Percentiles rank a stretch among this genome's conserved stretches.
Evolutionary conservation across 2,113 vertebrate species (phyloP).

Genomic region (Muntiacus reevesi): DNA sequence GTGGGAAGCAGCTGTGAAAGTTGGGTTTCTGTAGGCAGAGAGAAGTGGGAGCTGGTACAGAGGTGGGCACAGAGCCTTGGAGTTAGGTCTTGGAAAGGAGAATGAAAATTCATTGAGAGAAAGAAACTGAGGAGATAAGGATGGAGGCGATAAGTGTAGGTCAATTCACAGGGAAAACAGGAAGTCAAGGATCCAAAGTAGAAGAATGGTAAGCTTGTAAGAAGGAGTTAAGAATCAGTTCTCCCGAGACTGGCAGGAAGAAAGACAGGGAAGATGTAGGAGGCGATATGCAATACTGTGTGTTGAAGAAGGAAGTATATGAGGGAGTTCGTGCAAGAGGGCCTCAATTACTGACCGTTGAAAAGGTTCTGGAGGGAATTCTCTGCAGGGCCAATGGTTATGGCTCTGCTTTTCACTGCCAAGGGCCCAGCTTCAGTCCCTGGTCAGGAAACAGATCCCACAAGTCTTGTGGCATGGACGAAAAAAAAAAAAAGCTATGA

Average conservation of each 20-base stretch:
- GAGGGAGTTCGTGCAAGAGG: neutral
- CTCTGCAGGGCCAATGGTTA: neutral
- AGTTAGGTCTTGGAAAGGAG: neutral
- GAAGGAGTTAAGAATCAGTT: neutral
- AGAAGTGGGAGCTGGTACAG: too few species aligned
- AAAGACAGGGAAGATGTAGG: neutral
- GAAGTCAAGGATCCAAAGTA: neutral
- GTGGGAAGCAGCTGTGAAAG: neutral
- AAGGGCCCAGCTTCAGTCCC: neutral
- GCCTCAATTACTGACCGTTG: neutral
- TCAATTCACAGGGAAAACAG: neutral
- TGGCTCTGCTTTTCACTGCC: neutral
- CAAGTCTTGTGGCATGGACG: accelerated
- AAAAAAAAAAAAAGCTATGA: neutral
- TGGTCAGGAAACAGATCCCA: neutral
- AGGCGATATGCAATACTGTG: neutral
- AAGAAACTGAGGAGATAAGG: neutral
- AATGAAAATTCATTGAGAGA: neutral
- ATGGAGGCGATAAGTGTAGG: neutral
- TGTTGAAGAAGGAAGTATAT: neutral
- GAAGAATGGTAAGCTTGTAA: neutral
- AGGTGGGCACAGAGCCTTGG: neutral
- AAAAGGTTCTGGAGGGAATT: neutral
- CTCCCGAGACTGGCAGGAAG: neutral
- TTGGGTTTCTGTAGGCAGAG: neutral